These are phyloP conservation scores for Zele albiditarsus DNA, from an alignment of 2,888 invertebrate genomes.

Conservation along the genomic window DNA sequence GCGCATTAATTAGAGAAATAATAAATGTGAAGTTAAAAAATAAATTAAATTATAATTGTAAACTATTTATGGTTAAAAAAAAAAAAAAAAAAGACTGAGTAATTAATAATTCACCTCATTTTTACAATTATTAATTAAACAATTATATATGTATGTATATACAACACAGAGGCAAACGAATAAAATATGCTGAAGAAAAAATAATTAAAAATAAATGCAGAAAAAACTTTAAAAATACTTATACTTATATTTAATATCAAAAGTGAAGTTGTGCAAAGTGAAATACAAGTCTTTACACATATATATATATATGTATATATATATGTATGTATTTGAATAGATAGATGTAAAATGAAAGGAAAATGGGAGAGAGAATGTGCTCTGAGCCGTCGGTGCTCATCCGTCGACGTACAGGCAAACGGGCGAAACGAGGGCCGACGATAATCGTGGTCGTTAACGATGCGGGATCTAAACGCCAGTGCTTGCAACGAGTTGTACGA, in stretches of 20 bases:
- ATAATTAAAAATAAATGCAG: not conserved
- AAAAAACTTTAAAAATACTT: not conserved
- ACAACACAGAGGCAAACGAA: not conserved
- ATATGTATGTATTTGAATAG: slow-evolving; percentile 1
- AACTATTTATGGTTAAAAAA: not conserved
- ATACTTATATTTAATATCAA: slow-evolving; percentile 2
- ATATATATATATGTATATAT: slow-evolving; percentile 8
- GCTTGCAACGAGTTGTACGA: slow-evolving; percentile 88
- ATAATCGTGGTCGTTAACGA: slow-evolving; percentile 70
- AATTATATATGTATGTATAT: not conserved
- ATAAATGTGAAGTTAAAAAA: not conserved
- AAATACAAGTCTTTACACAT: not conserved
- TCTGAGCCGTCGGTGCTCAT: slow-evolving; percentile 29
- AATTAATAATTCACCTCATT: slow-evolving; percentile 29
- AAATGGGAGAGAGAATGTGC: slow-evolving; percentile 30
- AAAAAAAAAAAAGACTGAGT: slow-evolving; percentile 32
- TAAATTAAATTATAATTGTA: not conserved
- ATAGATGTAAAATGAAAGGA: slow-evolving; percentile 38
- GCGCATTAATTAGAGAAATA: not conserved
- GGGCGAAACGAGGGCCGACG: slow-evolving; percentile 33
- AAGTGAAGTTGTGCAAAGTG: slow-evolving; percentile 25
- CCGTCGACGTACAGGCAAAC: slow-evolving; percentile 19
- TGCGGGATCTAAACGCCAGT: slow-evolving; percentile 86
- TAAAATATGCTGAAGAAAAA: not conserved
- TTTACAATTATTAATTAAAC: slow-evolving; percentile 7